Evolutionary conservation across 2,113 vertebrate species (phyloP), one percentile per base, ranked within the genome.

Genomic region (Onychostoma macrolepis): DNA sequence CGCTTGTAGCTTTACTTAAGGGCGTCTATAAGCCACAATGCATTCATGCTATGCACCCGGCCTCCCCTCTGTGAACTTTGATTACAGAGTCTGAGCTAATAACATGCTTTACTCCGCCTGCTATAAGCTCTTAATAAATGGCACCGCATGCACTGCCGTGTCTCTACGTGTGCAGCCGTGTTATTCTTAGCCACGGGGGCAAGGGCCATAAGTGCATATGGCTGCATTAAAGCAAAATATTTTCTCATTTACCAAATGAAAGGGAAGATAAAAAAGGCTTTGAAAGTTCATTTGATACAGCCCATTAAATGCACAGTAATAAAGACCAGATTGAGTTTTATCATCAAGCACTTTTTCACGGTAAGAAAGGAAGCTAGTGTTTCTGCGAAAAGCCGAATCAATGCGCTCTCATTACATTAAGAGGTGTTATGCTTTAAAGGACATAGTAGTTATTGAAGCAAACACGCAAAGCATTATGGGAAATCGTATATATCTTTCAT

Each of bases 21-120:
- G 67, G 76, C 30, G 24, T 85, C 81, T 76, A 67, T 72, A 87
- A 74, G 83, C 58, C 87, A 78, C 45, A 86, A 80, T 69, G 50
- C 67, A 86, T 79, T 83, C 76, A 67, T n/a, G 11, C 45, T 72
- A 48, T 84, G 74, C 21, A 28, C 56, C 63, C n/a, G 56, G 50
- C 33, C 26, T 45, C 61, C 63, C 71, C 61, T 65, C 86, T 83
- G 58, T 87, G 74, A 84, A 82, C 87, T 88, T 86, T 87, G 75
- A 87, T 86, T 89, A 89, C 86, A 75, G 45, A 88, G 50, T 74
- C 58, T 48, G 38, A 84, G 30, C 67, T 65, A 87, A 78, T 88
- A 79, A 67, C 79, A 67, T 78, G 58, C 74, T 80, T 88, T 79
- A 81, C 76, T 41, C 67, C 19, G 48, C 67, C 78, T 85, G 78